These are phyloP conservation scores for Pelusios castaneus DNA, from an alignment of 2,113 vertebrate genomes.

Conservation along the genomic window DNA sequence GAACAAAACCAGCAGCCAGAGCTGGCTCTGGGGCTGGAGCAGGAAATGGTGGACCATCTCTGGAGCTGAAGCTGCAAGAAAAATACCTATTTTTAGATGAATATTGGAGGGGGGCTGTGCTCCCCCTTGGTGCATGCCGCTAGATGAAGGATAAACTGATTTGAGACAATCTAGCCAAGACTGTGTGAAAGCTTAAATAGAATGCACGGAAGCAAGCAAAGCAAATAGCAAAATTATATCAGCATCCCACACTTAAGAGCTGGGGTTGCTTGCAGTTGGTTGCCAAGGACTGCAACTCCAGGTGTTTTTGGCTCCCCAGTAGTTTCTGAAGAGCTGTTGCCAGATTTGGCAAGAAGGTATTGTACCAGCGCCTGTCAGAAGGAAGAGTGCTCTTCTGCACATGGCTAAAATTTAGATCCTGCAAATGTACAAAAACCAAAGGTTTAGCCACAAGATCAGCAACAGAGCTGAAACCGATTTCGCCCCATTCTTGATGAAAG, in stretches of 20 bases:
- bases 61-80: background rate
- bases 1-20: too few relatives aligned
- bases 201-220: background rate
- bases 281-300: background rate
- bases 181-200: background rate
- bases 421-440: background rate
- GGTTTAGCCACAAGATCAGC: background rate
- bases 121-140: too few relatives aligned
- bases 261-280: background rate
- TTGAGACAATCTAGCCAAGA: fast-evolving
- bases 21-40: too few relatives aligned
- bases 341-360: fast-evolving
- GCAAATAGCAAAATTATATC: background rate
- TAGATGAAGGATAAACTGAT: background rate
- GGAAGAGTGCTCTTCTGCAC: background rate
- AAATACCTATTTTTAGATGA: background rate
- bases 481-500: background rate
- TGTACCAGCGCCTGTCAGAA: background rate
- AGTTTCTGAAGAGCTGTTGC: background rate
- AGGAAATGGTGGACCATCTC: too few relatives aligned
- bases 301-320: background rate
- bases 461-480: background rate
- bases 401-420: background rate
- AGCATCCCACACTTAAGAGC: background rate
- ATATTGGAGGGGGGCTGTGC: too few relatives aligned